A percentile compares a stretch with the other conserved stretches of the same genome.
Evolutionary conservation across 2,888 invertebrate species (phyloP).

Genomic region (Hemicrepidius hirtus): DNA sequence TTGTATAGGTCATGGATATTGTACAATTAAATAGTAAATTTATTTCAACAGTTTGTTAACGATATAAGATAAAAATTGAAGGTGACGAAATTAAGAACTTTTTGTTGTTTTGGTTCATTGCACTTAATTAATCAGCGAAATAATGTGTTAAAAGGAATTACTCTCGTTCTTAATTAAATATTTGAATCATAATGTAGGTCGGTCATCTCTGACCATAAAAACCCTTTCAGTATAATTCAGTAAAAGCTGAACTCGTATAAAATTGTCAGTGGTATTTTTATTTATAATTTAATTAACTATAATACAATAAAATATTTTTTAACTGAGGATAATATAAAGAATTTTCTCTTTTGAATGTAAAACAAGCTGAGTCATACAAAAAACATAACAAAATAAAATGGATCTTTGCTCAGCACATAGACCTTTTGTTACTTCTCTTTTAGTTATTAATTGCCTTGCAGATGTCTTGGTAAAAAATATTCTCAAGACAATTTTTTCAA

Average conservation of each 20-base stretch:
- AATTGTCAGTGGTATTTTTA: not conserved
- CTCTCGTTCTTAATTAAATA: no score
- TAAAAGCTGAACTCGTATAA: not conserved
- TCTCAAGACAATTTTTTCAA: no score
- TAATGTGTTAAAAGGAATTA: no score
- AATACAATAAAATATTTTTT: no score
- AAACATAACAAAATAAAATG: not conserved
- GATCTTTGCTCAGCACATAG: not conserved
- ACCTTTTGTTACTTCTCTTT: no score
- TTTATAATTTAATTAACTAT: constrained; percentile 1
- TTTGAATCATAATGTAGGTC: not conserved
- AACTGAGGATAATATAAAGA: not conserved
- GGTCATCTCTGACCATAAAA: not conserved
- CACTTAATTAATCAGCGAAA: not conserved
- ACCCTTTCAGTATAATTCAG: not conserved
- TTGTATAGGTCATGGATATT: constrained; percentile 38
- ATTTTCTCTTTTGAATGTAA: not conserved
- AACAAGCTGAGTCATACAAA: constrained; percentile 2
- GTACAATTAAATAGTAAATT: constrained; percentile 17
- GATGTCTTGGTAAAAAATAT: no score
- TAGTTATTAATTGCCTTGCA: no score
- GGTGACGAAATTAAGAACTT: not conserved
- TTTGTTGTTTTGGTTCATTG: not conserved
- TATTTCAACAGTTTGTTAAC: not conserved
- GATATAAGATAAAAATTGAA: not conserved